Percentiles rank a stretch among this genome's conserved stretches.
Conservation (phyloP, 2,113 vertebrate genomes). For the Chrysemys picta region DNA sequence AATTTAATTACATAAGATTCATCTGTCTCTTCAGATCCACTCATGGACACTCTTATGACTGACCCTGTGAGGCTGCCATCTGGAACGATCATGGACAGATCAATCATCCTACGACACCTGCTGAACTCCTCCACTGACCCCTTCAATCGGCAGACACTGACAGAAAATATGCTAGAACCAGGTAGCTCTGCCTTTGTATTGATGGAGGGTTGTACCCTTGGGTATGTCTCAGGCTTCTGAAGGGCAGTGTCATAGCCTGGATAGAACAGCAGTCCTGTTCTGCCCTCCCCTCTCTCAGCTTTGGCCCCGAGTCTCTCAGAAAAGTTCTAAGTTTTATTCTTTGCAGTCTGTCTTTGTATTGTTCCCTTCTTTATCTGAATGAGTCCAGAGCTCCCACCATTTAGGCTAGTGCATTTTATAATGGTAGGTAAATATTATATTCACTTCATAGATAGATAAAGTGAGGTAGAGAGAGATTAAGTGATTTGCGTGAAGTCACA, state of each 20-base stretch:
- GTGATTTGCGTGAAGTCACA: background rate
- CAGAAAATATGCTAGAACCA: slow-evolving; percentile 97
- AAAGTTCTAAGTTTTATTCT: background rate
- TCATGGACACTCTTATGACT: slow-evolving; percentile 99
- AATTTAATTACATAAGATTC: background rate
- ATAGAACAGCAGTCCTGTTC: background rate
- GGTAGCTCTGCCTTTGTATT: slow-evolving; percentile 70
- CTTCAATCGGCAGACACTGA: slow-evolving; percentile 96
- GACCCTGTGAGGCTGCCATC: slow-evolving; percentile 97
- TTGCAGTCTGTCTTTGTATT: background rate
- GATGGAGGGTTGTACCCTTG: fast-evolving
- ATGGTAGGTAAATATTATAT: background rate
- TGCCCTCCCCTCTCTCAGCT: background rate
- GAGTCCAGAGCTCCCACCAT: background rate
- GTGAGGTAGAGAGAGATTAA: background rate
- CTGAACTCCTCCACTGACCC: slow-evolving; percentile 98
- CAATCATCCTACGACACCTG: slow-evolving; percentile 95
- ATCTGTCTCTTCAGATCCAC: slow-evolving; percentile 84
- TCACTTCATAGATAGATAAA: background rate
- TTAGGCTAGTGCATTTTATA: background rate
- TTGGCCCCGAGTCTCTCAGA: background rate
- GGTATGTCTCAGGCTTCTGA: fast-evolving
- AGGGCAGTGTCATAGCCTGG: fast-evolving
- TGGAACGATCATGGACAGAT: slow-evolving; percentile 96
- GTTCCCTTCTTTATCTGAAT: background rate